Evolutionary conservation across 1,140 invertebrate species (phyloP).

Genomic region (Platorchestia sp.): DNA sequence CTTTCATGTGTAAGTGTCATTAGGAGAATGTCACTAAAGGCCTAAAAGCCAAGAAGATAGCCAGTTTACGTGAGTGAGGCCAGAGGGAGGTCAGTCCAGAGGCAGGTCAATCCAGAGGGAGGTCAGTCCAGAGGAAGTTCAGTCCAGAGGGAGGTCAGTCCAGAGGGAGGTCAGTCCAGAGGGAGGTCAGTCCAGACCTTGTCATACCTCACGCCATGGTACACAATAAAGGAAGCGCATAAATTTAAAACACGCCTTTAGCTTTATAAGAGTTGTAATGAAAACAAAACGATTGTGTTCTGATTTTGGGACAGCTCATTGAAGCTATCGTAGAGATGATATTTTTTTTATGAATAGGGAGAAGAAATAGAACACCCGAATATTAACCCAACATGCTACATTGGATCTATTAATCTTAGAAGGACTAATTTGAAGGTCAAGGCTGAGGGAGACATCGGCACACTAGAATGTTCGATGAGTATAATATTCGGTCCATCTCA

Average conservation of each 20-base stretch:
- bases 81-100: too few relatives aligned
- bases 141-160: too few relatives aligned
- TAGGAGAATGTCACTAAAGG: too few relatives aligned
- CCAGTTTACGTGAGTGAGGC: too few relatives aligned
- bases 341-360: background rate
- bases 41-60: too few relatives aligned
- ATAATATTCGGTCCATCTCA: background rate
- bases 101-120: too few relatives aligned
- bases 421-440: background rate
- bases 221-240: background rate
- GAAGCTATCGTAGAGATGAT: background rate
- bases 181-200: background rate
- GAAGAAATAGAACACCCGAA: background rate
- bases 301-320: background rate
- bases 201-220: background rate
- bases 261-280: background rate
- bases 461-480: background rate
- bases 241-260: background rate
- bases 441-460: background rate
- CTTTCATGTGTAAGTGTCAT: too few relatives aligned
- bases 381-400: background rate
- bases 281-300: background rate
- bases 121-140: too few relatives aligned
- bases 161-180: too few relatives aligned
- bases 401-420: background rate